phyloP scores from a whole-genome alignment of 2,797 vertebrate species.

The Spatula versicolor region DNA sequence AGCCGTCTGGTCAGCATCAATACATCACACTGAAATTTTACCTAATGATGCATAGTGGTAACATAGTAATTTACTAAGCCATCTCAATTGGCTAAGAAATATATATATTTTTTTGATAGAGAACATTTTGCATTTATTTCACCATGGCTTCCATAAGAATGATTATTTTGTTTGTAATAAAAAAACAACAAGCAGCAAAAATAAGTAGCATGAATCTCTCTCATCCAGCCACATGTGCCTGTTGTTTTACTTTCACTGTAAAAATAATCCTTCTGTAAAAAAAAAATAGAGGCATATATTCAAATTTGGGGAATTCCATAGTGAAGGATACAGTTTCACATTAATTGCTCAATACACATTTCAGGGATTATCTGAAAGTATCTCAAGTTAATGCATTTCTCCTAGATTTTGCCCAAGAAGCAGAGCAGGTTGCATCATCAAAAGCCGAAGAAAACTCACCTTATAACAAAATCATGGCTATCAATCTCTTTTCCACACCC shows the following conservation, averaged over 20 bases:
- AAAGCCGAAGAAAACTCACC: slow-evolving; percentile 75
- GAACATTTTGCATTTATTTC: neutral
- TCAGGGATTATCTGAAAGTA: neutral
- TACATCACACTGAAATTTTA: neutral
- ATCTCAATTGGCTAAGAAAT: neutral
- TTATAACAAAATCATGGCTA: slow-evolving; percentile 88
- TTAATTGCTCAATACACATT: neutral
- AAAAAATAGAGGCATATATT: neutral
- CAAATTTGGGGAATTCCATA: neutral
- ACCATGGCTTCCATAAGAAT: neutral
- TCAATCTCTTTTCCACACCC: slow-evolving; percentile 89
- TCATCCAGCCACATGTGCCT: neutral
- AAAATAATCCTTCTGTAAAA: neutral
- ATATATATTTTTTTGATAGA: neutral
- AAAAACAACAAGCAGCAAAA: neutral
- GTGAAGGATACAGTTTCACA: neutral
- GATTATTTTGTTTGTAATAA: neutral
- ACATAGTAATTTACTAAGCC: neutral
- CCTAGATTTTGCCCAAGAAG: slow-evolving; percentile 7
- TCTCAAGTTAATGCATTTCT: slow-evolving; percentile 16
- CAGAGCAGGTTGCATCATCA: neutral
- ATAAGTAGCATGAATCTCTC: neutral
- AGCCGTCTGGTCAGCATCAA: neutral
- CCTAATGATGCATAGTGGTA: neutral
- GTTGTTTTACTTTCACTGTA: neutral